A percentile compares a stretch with the other conserved stretches of the same genome.
These are phyloP conservation scores for Halocynthia roretzi DNA, from an alignment of 23 tunicate species.

Conservation along the genomic window DNA sequence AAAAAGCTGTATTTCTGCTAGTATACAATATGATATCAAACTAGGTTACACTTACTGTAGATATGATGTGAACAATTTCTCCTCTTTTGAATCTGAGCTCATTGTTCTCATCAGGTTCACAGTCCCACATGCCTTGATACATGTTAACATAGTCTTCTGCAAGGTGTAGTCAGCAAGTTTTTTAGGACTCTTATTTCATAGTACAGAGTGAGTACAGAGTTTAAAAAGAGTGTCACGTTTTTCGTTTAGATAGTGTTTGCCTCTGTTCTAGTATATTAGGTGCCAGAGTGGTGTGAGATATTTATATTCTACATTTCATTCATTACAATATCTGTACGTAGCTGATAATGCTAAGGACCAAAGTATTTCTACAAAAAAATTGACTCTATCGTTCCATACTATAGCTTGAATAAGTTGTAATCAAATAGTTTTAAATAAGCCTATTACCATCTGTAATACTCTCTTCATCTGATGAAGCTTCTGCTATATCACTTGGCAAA, in stretches of 20 bases:
- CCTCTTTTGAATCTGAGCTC: constrained; percentile 79
- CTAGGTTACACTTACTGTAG: constrained; percentile 28
- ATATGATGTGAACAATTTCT: constrained; percentile 66
- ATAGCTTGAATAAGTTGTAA: too few relatives aligned
- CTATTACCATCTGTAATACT: too few relatives aligned
- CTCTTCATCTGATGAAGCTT: too few relatives aligned
- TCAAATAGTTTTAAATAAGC: too few relatives aligned
- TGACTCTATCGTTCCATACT: not conserved
- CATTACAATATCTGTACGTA: too few relatives aligned
- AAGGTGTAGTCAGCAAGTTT: not conserved
- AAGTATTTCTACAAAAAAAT: not conserved
- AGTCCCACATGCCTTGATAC: constrained; percentile 96
- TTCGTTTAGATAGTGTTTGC: too few relatives aligned
- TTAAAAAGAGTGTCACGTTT: too few relatives aligned
- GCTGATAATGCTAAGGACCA: too few relatives aligned
- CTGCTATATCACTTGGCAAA: too few relatives aligned
- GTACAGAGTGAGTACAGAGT: too few relatives aligned
- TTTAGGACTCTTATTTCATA: constrained; percentile 3
- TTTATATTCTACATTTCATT: not conserved
- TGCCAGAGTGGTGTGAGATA: not conserved
- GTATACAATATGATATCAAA: too few relatives aligned
- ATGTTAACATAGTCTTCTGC: constrained; percentile 45
- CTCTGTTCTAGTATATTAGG: not conserved
- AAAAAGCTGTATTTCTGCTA: too few relatives aligned
- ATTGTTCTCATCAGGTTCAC: constrained; percentile 58